Evolutionary conservation across 2,113 vertebrate genomes (phyloP).

Genomic region (Desmodus rotundus): DNA sequence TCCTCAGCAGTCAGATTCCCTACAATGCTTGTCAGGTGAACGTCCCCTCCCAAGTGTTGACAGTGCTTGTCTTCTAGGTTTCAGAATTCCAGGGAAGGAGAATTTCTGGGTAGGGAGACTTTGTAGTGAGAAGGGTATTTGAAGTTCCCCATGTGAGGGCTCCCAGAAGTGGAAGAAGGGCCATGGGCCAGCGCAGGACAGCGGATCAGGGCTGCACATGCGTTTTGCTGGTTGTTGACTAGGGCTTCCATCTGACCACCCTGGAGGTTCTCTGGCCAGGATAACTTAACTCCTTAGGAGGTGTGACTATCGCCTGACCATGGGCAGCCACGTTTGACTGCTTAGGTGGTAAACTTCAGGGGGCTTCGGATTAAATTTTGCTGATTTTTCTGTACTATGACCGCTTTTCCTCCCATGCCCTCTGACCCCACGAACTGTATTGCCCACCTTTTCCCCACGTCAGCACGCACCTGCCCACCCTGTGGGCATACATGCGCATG

Average conservation of each 20-base stretch:
- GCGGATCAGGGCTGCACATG: not conserved
- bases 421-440: not conserved
- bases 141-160: not conserved
- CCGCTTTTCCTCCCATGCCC: not conserved
- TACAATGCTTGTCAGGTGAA: not conserved
- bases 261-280: not conserved
- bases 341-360: constrained; percentile 56
- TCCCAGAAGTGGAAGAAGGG: not conserved
- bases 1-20: not conserved
- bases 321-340: constrained; percentile 55
- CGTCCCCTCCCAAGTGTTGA: not conserved
- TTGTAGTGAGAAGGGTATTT: not conserved
- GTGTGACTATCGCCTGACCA: constrained; percentile 51
- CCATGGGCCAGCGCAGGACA: not conserved
- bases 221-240: rapidly evolving
- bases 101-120: not conserved
- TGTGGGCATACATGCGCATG: rapidly evolving
- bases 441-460: not conserved
- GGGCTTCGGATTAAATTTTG: constrained; percentile 45
- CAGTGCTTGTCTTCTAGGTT: not conserved
- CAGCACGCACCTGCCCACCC: not conserved
- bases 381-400: constrained; percentile 56
- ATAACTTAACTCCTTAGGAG: constrained; percentile 40
- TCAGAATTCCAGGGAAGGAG: not conserved
- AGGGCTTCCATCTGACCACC: not conserved